A percentile compares a stretch with the other conserved stretches of the same genome.
Evolutionary conservation across 2,113 vertebrate species (phyloP).

Genomic region (Sapayoa aenigma): DNA sequence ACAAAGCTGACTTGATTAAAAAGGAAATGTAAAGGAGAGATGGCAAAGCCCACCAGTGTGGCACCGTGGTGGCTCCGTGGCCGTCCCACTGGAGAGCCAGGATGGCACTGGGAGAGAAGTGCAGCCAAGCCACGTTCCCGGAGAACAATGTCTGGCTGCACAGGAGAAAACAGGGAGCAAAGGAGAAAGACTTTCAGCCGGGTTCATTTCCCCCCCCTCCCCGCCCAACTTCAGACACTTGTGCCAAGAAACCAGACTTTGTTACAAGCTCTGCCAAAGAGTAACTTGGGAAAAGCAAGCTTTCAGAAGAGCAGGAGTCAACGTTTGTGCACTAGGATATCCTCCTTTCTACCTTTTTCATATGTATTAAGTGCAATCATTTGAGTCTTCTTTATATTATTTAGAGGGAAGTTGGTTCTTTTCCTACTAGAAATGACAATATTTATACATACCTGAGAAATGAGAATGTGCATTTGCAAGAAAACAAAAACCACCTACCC

Average conservation of each 20-base stretch:
- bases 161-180: conserved; percentile 17
- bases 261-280: conserved; percentile 84
- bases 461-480: conserved; percentile 64
- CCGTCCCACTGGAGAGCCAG: not conserved
- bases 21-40: not conserved
- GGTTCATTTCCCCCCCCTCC: not conserved
- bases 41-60: not conserved
- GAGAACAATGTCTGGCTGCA: conserved; percentile 68
- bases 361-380: conserved; percentile 85
- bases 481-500: conserved; percentile 4
- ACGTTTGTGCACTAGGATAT: conserved; percentile 78
- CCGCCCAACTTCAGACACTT: not conserved
- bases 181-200: conserved; percentile 41
- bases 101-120: conserved; percentile 1
- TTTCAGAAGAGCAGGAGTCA: conserved; percentile 69
- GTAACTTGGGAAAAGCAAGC: conserved; percentile 65
- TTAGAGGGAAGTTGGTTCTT: conserved; percentile 69
- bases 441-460: conserved; percentile 82
- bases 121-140: conserved; percentile 55
- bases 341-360: conserved; percentile 78
- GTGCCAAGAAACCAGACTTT: conserved; percentile 70
- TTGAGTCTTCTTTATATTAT: conserved; percentile 78
- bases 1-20: not conserved
- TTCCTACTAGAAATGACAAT: conserved; percentile 73
- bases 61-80: not conserved